Percentiles rank a stretch among this genome's conserved stretches.
Evolutionary conservation across 2,797 vertebrate genomes (phyloP).

Genomic region (Mus minutoides): DNA sequence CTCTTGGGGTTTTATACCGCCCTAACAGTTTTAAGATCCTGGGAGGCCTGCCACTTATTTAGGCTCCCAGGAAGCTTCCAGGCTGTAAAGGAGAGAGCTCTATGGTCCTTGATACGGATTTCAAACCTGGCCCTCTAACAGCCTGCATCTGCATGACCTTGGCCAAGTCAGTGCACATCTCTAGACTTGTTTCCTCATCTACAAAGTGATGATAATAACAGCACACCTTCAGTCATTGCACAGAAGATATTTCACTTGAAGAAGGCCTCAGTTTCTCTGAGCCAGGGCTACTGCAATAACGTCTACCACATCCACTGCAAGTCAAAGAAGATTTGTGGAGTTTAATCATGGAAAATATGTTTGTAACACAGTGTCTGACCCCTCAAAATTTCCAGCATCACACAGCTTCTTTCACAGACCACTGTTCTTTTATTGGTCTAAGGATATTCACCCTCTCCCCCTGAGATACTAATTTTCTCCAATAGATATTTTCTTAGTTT

Average conservation of each 20-base stretch:
- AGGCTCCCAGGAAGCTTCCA: neutral
- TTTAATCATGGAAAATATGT: neutral
- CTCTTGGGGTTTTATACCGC: neutral
- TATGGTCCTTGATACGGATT: neutral
- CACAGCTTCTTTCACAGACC: neutral
- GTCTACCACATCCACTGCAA: conserved; percentile 13
- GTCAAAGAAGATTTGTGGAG: neutral
- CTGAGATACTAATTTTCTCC: conserved; percentile 22
- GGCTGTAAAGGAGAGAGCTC: neutral
- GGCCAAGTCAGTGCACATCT: neutral
- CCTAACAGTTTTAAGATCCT: neutral
- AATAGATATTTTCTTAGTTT: conserved; percentile 17
- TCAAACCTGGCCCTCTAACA: conserved; percentile 15
- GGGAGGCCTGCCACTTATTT: neutral
- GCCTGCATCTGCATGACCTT: neutral
- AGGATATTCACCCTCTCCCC: neutral
- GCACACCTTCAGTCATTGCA: neutral
- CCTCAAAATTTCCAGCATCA: neutral
- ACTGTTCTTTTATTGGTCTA: neutral
- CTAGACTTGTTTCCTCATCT: neutral
- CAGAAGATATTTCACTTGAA: conserved; percentile 2
- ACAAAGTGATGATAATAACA: neutral
- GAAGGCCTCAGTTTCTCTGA: neutral
- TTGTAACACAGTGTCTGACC: neutral
- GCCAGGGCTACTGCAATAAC: conserved; percentile 20